phyloP scores from a whole-genome alignment of 1,140 invertebrate genomes.

The Geopemphigus sp. region DNA sequence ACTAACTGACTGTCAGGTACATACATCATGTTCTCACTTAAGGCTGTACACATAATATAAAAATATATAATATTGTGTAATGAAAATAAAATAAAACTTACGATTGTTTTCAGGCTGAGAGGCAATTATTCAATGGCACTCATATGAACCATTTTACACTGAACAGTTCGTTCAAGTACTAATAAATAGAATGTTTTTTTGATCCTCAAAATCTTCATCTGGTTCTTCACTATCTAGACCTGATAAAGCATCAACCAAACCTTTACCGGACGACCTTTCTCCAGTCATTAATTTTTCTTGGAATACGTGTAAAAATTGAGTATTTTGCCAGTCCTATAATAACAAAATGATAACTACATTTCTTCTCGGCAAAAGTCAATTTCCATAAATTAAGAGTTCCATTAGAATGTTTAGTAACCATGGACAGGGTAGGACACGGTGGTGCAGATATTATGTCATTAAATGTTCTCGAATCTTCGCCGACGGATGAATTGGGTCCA shows the following conservation, averaged over 20 bases:
- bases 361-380: conserved; percentile 88
- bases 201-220: conserved; percentile 83
- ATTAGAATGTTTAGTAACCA: conserved; percentile 97
- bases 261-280: conserved; percentile 59
- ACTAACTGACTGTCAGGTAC: conserved; percentile 85
- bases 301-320: conserved; percentile 94
- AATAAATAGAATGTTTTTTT: conserved; percentile 96
- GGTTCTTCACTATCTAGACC: conserved; percentile 88
- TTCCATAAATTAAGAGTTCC: conserved; percentile 98
- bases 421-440: conserved; percentile 82
- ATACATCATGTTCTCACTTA: conserved; percentile 77
- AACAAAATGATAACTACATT: conserved; percentile 2
- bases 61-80: neutral
- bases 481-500: conserved; percentile 33
- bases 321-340: conserved; percentile 86
- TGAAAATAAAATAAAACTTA: conserved; percentile 52
- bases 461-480: conserved; percentile 55
- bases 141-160: conserved; percentile 89
- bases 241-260: conserved; percentile 67
- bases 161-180: conserved; percentile 79
- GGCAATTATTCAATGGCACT: conserved; percentile 89
- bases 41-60: conserved; percentile 45
- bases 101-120: conserved; percentile 69
- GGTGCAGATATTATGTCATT: conserved; percentile 64
- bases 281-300: conserved; percentile 90